phyloP scores from a whole-genome alignment of 2,888 invertebrate genomes.

The Amblyjoppa proteus region DNA sequence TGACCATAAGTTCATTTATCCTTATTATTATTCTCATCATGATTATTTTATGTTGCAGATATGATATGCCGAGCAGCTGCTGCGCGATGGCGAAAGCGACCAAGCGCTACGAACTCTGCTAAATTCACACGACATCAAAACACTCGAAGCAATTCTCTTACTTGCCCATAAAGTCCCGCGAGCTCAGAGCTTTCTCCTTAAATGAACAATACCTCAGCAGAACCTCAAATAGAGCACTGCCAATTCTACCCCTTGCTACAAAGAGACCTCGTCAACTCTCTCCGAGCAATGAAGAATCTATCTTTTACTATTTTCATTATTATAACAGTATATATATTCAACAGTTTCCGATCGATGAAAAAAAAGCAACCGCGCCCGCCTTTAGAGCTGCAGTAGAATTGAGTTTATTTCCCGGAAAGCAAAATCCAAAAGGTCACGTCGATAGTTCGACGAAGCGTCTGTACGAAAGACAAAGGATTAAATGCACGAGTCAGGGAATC shows the following conservation, averaged over 20 bases:
- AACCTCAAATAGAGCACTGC: neutral
- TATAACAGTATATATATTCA: no score
- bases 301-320: no score
- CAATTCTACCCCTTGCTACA: slow-evolving; percentile 10
- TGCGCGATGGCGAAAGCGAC: neutral
- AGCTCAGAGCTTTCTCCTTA: slow-evolving; percentile 11
- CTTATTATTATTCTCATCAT: no score
- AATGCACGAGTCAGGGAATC: slow-evolving; percentile 6
- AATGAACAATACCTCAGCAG: neutral
- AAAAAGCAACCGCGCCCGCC: no score
- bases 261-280: neutral
- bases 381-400: no score
- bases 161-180: neutral
- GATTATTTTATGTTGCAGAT: no score
- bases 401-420: no score
- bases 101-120: neutral
- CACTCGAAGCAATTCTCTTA: slow-evolving; percentile 1
- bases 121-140: neutral
- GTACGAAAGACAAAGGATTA: slow-evolving; percentile 12
- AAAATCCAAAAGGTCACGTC: no score
- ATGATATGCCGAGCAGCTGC: neutral
- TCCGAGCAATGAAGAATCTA: slow-evolving; percentile 20
- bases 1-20: neutral
- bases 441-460: neutral
- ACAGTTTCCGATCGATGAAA: no score